Conservation (phyloP, 2,113 vertebrate species). For the Pteropus alecto region DNA sequence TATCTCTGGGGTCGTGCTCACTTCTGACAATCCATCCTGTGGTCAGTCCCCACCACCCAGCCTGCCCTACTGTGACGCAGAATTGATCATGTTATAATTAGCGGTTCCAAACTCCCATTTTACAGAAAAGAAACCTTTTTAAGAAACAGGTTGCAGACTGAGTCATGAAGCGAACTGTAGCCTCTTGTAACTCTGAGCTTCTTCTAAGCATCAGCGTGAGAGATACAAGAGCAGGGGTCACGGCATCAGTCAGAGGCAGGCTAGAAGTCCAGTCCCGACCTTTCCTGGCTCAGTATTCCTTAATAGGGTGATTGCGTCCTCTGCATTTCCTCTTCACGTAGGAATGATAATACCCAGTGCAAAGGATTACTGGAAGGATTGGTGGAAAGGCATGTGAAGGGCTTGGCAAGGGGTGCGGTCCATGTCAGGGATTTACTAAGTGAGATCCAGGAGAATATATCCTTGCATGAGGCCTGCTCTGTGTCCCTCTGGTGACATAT, state of each 20-base stretch:
- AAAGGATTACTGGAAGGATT: neutral
- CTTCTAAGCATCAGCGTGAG: neutral
- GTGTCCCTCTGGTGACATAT: neutral
- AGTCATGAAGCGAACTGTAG: neutral
- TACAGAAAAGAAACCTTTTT: neutral
- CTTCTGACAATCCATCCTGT: neutral
- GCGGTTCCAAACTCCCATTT: neutral
- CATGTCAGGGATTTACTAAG: neutral
- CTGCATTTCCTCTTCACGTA: neutral
- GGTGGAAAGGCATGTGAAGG: neutral
- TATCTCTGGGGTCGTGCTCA: neutral
- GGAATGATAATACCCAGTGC: neutral
- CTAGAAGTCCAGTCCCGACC: neutral
- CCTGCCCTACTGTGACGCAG: neutral
- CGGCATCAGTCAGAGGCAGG: neutral
- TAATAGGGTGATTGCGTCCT: neutral
- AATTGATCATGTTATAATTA: neutral
- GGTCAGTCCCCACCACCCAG: too few species aligned
- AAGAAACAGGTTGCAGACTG: neutral
- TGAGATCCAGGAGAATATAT: neutral
- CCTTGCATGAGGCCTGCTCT: neutral
- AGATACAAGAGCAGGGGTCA: neutral
- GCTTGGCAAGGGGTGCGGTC: neutral
- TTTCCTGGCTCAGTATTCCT: neutral
- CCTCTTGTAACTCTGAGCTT: neutral